phyloP scores from a whole-genome alignment of 2,113 vertebrate species.

The Galemys pyrenaicus region DNA sequence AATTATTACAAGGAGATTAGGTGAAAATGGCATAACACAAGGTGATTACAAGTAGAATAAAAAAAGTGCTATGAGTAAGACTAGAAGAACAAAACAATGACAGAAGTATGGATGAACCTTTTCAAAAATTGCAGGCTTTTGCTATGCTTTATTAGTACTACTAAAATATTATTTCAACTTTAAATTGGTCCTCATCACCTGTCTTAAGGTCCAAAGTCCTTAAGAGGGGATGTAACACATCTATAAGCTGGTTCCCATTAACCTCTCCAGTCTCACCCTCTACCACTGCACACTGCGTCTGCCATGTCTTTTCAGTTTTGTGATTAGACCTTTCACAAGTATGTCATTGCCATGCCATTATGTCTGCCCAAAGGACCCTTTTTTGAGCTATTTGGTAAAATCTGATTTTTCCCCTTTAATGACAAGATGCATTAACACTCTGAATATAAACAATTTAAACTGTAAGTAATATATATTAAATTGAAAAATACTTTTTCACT shows the following conservation, averaged over 20 bases:
- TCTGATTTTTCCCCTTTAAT: background rate
- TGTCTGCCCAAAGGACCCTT: background rate
- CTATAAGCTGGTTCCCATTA: background rate
- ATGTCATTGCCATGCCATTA: background rate
- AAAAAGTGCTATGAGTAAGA: background rate
- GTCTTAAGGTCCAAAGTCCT: background rate
- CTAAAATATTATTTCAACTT: background rate
- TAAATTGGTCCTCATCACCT: background rate
- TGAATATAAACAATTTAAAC: background rate
- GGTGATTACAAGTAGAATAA: background rate
- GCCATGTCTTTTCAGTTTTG: background rate
- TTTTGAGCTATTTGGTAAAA: background rate
- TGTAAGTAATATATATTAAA: background rate
- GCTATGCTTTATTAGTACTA: background rate
- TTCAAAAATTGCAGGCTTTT: background rate
- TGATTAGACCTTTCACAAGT: background rate
- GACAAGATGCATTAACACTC: background rate
- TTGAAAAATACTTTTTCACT: background rate
- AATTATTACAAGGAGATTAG: background rate
- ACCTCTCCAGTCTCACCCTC: background rate
- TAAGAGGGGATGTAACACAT: background rate
- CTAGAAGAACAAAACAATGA: background rate
- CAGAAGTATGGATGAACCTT: background rate
- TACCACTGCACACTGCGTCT: background rate
- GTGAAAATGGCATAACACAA: conserved; percentile 20